Evolutionary conservation across 2,797 vertebrate genomes (phyloP).

Genomic region (Microtus agrestis): DNA sequence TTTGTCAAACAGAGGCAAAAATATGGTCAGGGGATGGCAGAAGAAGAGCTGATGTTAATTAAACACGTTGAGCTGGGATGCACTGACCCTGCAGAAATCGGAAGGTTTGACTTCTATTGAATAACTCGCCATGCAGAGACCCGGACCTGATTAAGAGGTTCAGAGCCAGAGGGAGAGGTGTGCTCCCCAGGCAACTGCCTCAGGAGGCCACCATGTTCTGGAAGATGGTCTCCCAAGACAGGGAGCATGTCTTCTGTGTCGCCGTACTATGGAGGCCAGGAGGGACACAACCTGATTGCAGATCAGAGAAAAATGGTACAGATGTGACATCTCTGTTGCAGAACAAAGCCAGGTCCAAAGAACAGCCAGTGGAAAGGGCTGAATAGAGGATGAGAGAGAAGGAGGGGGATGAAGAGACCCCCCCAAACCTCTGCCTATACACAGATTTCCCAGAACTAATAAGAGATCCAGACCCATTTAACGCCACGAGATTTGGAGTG

Average conservation of each 20-base stretch:
- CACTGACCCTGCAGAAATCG: too few species aligned
- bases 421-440: background rate
- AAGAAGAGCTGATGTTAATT: background rate
- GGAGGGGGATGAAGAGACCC: accelerated
- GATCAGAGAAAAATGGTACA: background rate
- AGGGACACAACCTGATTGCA: background rate
- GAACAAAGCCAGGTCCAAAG: background rate
- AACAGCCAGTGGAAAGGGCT: background rate
- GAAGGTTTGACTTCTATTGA: background rate
- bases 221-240: background rate
- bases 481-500: accelerated
- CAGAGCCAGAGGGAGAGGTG: background rate
- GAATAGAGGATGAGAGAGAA: background rate
- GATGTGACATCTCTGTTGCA: background rate
- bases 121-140: accelerated
- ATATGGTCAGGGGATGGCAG: accelerated
- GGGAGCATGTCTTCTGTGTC: background rate
- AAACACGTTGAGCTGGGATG: accelerated
- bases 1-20: background rate
- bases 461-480: background rate
- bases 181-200: background rate
- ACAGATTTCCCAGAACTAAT: background rate
- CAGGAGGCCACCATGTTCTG: background rate
- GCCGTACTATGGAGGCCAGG: accelerated
- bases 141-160: background rate